Percentiles rank a stretch among this genome's conserved stretches.
Conservation (phyloP, 1,140 invertebrate genomes). For the Mesaphorura yosii region DNA sequence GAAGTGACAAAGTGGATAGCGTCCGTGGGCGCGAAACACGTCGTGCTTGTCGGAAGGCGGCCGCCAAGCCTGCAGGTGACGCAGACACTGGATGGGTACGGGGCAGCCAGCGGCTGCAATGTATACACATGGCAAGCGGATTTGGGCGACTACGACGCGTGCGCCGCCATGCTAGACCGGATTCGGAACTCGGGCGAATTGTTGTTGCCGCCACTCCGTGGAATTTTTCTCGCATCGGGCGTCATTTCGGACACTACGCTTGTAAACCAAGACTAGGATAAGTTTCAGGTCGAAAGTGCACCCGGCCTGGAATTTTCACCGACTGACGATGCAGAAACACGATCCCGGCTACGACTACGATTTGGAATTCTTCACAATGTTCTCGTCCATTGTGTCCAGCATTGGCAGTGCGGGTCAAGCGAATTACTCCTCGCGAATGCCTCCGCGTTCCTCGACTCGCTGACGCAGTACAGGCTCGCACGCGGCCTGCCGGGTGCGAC, state of each 20-base stretch:
- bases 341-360: no score
- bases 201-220: constrained; percentile 12
- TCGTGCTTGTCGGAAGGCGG: constrained; percentile 4
- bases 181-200: neutral
- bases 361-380: constrained; percentile 15
- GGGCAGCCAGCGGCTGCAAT: no score
- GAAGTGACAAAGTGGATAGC: constrained; percentile 14
- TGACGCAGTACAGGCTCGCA: constrained; percentile 8
- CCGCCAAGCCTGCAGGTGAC: neutral
- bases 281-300: constrained; percentile 9
- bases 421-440: constrained; percentile 5
- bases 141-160: constrained; percentile 3
- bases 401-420: constrained; percentile 4
- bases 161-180: constrained; percentile 3
- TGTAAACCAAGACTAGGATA: constrained; percentile 11
- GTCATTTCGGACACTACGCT: constrained; percentile 8
- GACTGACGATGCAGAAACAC: constrained; percentile 1
- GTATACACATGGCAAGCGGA: constrained; percentile 10
- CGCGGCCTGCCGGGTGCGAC: constrained; percentile 6
- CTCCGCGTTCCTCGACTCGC: constrained; percentile 7
- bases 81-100: constrained; percentile 2
- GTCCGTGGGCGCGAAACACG: constrained; percentile 3
- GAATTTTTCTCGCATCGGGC: constrained; percentile 15
- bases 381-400: constrained; percentile 4
- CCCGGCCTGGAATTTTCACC: constrained; percentile 15